Evolutionary conservation across 2,113 vertebrate species (phyloP), one percentile per base, ranked within the genome.

Genomic region (Coryphaenoides rupestris): DNA sequence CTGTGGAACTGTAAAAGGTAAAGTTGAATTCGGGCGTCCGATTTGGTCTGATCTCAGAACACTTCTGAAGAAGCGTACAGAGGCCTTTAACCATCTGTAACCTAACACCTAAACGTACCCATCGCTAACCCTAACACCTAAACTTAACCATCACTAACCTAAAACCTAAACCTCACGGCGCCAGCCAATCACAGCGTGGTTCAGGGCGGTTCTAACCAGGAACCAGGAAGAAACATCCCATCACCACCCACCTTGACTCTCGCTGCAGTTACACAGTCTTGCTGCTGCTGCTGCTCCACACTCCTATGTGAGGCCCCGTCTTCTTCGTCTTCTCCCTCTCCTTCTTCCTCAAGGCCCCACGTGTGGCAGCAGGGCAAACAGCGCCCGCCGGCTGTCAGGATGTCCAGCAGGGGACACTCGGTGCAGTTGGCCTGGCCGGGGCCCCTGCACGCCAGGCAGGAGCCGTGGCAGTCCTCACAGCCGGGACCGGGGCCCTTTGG

Each of bases 221-320:
- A 40, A 40, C 33, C 33, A 40, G 33, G 33, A 7, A 10, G 33
- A 40, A 12, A n/a, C 40, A 45, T 45, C 13, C 40, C 40, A 6
- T 12, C 13, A 50, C 5, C 9, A 4, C 59, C 74, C 85, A 97
- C 95, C 96, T 84, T 75, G 82, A 6, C 80, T 92, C 65, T 89
- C 78, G 0, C 70, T 92, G 87, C 97, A 99, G 84, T 98, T 94
- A 68, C 97, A 99, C 97, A 97, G 19, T 94, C 92, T 52, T 80
- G 79, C 52, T 74, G 55, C 6, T 60, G 62, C 0, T 0, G 12
- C 47, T 1, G 2, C 24, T 19, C 17, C 3, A 16, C 16, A n/a
- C 5, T 58, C 45, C n/a, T 46, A 10, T 23, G 12, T 4, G 56
- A n/a, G 56, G 56, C 59, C 15, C 52, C 63, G 5, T 59, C 70